phyloP scores from a whole-genome alignment of 2,113 vertebrate species.

The Myiozetetes cayanensis region DNA sequence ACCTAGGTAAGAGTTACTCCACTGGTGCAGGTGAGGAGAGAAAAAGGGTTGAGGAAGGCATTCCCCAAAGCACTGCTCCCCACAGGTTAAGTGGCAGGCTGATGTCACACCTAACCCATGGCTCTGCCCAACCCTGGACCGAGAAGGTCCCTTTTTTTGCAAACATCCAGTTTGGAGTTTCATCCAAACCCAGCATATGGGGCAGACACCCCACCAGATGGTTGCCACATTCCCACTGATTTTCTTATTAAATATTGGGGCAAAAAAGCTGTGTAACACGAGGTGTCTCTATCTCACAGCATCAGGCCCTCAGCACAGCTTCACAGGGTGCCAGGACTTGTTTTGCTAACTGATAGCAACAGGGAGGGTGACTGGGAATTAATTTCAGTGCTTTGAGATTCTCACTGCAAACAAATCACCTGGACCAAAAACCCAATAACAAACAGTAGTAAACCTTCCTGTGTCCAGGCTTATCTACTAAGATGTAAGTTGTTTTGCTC shows the following conservation, averaged over 20 bases:
- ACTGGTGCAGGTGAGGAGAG: not conserved
- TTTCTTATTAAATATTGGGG: not conserved
- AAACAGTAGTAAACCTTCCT: not conserved
- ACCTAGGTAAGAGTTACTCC: not conserved
- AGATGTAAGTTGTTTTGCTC: not conserved
- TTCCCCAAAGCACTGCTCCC: not conserved
- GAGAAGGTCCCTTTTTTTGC: not conserved
- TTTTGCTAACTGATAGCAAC: slow-evolving; percentile 6
- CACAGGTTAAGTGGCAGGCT: not conserved
- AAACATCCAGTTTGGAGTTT: not conserved
- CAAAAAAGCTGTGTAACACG: not conserved
- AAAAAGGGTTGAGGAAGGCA: not conserved
- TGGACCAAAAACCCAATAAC: not conserved
- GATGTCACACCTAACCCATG: not conserved
- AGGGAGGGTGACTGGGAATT: slow-evolving; percentile 10
- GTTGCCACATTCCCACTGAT: not conserved
- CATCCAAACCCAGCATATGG: not conserved
- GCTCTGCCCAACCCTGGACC: not conserved
- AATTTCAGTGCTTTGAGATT: slow-evolving; percentile 1
- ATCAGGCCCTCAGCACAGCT: not conserved
- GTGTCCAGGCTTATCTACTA: not conserved
- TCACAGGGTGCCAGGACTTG: not conserved
- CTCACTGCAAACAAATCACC: slow-evolving; percentile 12
- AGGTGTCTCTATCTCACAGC: not conserved
- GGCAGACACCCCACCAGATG: not conserved